A percentile compares a stretch with the other conserved stretches of the same genome.
Conservation (phyloP, 1,140 invertebrate genomes). For the Euura lappo region DNA sequence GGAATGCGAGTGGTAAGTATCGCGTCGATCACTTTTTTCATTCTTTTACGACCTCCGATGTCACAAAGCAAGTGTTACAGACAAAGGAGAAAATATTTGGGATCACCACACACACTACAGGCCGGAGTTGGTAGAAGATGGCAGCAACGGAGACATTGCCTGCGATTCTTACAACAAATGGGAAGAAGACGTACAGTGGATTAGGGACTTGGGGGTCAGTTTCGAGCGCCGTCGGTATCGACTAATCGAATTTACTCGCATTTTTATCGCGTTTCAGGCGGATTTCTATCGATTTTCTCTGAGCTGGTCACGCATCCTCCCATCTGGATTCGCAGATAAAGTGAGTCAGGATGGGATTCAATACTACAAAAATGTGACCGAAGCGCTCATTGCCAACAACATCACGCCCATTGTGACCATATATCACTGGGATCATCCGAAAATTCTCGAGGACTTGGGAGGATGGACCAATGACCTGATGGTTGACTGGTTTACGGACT, state of each 20-base stretch:
- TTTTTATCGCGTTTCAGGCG: conserved; percentile 32
- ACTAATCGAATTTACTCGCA: background rate
- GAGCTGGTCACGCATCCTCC: conserved; percentile 60
- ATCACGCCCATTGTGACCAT: conserved; percentile 59
- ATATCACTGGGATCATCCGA: conserved; percentile 59
- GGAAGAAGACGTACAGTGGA: conserved; percentile 61
- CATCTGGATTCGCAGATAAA: conserved; percentile 62
- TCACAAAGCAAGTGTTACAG: conserved; percentile 29
- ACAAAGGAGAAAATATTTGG: conserved; percentile 64
- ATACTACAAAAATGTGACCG: conserved; percentile 59
- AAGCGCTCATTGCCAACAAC: conserved; percentile 49
- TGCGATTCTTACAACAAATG: conserved; percentile 67
- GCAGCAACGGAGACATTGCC: conserved; percentile 63
- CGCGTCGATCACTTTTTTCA: too few relatives aligned
- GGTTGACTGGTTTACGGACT: conserved; percentile 38
- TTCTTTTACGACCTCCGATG: too few relatives aligned
- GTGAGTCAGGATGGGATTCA: conserved; percentile 50
- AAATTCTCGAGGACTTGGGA: conserved; percentile 66
- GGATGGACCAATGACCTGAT: conserved; percentile 58
- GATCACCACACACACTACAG: conserved; percentile 65
- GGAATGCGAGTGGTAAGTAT: conserved; percentile 44
- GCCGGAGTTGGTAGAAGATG: conserved; percentile 60
- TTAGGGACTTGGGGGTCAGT: conserved; percentile 59
- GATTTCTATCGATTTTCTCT: conserved; percentile 65
- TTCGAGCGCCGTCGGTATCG: background rate